Percentiles rank a stretch among this genome's conserved stretches.
Conservation (phyloP, 2,888 invertebrate genomes). For the Pyralis farinalis region DNA sequence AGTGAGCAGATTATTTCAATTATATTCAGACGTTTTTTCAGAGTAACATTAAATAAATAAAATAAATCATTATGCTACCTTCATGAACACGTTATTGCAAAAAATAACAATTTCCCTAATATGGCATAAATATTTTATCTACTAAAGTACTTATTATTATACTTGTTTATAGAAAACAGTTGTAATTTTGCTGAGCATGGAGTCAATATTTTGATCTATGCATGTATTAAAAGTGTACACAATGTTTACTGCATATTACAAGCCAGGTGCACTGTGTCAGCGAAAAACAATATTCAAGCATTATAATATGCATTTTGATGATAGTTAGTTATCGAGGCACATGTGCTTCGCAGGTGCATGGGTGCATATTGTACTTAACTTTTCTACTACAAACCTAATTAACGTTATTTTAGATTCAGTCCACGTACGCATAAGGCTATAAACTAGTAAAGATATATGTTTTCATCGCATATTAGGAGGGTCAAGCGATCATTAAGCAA, state of each 20-base stretch:
- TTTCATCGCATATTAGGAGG: too few species aligned
- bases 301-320: constrained; percentile 7
- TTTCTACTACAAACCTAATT: constrained; percentile 9
- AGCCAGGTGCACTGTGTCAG: constrained; percentile 1
- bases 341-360: constrained; percentile 14
- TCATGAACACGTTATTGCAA: too few species aligned
- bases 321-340: constrained; percentile 8
- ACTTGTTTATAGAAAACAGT: too few species aligned
- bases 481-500: too few species aligned
- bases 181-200: background rate
- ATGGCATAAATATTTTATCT: too few species aligned
- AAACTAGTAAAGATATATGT: background rate
- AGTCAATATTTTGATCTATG: background rate
- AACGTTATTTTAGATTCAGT: constrained; percentile 6
- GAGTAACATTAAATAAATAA: too few species aligned
- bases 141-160: too few species aligned
- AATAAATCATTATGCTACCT: too few species aligned
- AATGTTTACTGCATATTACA: background rate
- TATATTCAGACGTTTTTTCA: too few species aligned
- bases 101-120: too few species aligned
- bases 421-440: background rate
- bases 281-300: constrained; percentile 3
- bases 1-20: too few species aligned
- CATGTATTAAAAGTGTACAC: background rate
- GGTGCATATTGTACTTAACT: constrained; percentile 5